Evolutionary conservation across 1,140 invertebrate species (phyloP).

Genomic region (Macrobrachium rosenbergii): DNA sequence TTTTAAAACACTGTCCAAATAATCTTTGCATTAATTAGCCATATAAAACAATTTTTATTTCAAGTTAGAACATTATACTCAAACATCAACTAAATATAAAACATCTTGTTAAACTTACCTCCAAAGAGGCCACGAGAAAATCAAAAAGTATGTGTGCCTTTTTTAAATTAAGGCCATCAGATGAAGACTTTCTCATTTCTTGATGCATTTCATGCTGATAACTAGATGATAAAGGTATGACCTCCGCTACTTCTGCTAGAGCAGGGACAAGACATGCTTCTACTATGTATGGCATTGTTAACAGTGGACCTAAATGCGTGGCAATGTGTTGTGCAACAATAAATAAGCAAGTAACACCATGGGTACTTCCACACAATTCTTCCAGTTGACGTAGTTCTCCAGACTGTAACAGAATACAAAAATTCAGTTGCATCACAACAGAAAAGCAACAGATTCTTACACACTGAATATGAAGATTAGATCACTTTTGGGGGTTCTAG

Average conservation of each 20-base stretch:
- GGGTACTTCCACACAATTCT: not conserved
- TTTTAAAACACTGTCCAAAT: no score
- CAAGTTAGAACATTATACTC: not conserved
- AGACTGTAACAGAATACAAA: not conserved
- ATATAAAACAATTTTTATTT: no score
- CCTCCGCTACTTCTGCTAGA: constrained; percentile 69
- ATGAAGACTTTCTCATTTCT: not conserved
- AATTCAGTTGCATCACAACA: no score
- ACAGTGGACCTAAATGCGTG: constrained; percentile 74
- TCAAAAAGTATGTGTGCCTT: constrained; percentile 73
- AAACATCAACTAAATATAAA: no score
- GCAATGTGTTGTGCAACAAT: constrained; percentile 72
- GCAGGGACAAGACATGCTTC: constrained; percentile 74
- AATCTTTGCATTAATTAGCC: not conserved
- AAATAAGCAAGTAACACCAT: constrained; percentile 50
- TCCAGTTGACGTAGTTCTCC: not conserved
- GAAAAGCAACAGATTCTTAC: no score
- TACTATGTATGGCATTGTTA: constrained; percentile 74
- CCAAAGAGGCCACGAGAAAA: constrained; percentile 79
- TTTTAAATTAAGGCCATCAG: constrained; percentile 21
- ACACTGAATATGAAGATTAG: no score
- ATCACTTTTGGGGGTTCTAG: no score
- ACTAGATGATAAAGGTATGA: not conserved
- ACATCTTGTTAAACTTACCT: constrained; percentile 69
- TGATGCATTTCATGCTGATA: not conserved